phyloP scores from a whole-genome alignment of 2,888 invertebrate genomes.

The Pachycephus smyrnensis region DNA sequence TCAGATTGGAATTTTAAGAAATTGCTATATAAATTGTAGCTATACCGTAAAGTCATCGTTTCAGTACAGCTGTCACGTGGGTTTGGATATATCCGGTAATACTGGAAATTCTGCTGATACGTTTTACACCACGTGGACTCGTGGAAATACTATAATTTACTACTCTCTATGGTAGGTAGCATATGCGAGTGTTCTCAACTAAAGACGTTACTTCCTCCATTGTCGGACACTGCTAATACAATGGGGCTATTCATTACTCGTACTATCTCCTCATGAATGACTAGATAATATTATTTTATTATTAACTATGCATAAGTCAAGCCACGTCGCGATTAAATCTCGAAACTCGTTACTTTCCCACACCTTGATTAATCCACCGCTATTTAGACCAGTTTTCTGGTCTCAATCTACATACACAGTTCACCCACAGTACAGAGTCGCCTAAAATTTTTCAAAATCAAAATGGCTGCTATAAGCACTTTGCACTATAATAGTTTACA shows the following conservation, averaged over 20 bases:
- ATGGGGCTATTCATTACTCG: slow-evolving; percentile 11
- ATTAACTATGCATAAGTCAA: not conserved
- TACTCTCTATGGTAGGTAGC: not conserved
- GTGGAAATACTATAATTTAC: not conserved
- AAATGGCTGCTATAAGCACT: not conserved
- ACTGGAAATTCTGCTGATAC: not conserved
- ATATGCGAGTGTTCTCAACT: not conserved
- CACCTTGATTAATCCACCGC: not conserved
- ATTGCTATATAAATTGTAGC: not conserved
- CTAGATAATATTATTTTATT: slow-evolving; percentile 7
- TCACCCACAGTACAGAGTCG: not conserved
- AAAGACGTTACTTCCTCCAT: slow-evolving; percentile 8
- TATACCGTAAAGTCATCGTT: not conserved
- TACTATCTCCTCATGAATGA: slow-evolving; percentile 6
- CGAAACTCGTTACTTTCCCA: not conserved
- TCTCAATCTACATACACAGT: not conserved
- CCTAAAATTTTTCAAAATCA: not conserved
- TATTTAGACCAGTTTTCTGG: not conserved
- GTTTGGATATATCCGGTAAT: not conserved
- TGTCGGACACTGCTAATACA: not conserved
- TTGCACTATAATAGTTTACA: not conserved
- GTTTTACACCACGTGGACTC: not conserved
- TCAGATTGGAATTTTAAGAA: not conserved
- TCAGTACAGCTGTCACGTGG: not conserved
- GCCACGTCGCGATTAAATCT: not conserved